Conservation (phyloP, 2,888 invertebrate species). For the Anodontia alba region DNA sequence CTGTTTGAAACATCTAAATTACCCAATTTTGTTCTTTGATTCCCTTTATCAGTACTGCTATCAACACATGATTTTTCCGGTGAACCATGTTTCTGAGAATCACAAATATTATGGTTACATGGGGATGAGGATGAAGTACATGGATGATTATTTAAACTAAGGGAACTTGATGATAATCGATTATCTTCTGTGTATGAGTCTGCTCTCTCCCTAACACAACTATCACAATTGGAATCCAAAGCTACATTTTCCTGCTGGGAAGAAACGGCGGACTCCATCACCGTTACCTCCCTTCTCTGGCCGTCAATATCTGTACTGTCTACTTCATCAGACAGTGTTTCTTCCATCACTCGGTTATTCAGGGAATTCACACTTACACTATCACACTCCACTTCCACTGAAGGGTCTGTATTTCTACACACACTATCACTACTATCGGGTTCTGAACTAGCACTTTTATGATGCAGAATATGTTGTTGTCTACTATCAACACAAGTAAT, state of each 20-base stretch:
- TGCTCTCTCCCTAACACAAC: conserved; percentile 54
- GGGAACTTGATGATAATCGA: conserved; percentile 14
- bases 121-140: conserved; percentile 18
- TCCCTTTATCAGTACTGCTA: conserved; percentile 44
- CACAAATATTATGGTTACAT: conserved; percentile 20
- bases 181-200: conserved; percentile 23
- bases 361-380: conserved; percentile 36
- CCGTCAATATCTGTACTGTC: conserved; percentile 54
- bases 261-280: conserved; percentile 11
- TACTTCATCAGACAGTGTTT: conserved; percentile 38
- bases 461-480: conserved; percentile 28
- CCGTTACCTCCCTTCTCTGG: conserved; percentile 15
- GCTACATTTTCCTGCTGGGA: conserved; percentile 25
- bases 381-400: conserved; percentile 64
- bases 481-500: conserved; percentile 15
- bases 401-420: conserved; percentile 26
- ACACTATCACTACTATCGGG: conserved; percentile 64
- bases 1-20: neutral
- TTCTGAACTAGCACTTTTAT: conserved; percentile 60
- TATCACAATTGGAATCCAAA: conserved; percentile 46
- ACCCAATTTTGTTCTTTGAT: conserved; percentile 9
- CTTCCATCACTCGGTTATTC: neutral
- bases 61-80: conserved; percentile 31
- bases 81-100: conserved; percentile 27
- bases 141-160: neutral